Conservation (phyloP, 1,140 invertebrate genomes). For the Mercenaria mercenaria region DNA sequence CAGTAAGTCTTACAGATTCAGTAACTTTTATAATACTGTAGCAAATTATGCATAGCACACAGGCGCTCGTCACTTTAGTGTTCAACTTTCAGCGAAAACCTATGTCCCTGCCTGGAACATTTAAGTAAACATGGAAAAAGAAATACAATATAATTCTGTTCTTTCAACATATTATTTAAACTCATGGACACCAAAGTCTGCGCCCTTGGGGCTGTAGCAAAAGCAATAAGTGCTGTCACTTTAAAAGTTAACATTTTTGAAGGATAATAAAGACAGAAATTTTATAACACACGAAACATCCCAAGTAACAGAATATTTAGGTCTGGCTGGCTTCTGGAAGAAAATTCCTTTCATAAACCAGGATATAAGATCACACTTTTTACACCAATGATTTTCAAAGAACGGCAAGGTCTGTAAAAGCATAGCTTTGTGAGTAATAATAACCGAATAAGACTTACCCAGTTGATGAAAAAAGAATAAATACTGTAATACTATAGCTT, state of each 20-base stretch:
- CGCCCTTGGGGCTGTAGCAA: slow-evolving; percentile 41
- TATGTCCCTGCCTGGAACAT: neutral
- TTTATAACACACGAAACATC: slow-evolving; percentile 59
- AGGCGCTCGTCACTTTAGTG: too few species aligned
- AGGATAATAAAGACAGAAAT: slow-evolving; percentile 22
- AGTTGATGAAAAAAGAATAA: neutral
- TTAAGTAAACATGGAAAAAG: slow-evolving; percentile 8
- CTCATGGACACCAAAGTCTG: slow-evolving; percentile 30
- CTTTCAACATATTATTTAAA: slow-evolving; percentile 25
- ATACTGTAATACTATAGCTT: too few species aligned
- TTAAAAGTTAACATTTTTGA: slow-evolving; percentile 50
- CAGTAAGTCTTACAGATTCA: neutral
- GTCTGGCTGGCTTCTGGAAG: too few species aligned
- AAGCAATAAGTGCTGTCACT: slow-evolving; percentile 1
- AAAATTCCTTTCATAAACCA: slow-evolving; percentile 66
- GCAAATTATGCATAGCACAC: neutral
- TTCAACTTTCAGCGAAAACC: neutral
- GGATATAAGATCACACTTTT: slow-evolving; percentile 9
- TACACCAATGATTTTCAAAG: slow-evolving; percentile 15
- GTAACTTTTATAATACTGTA: neutral
- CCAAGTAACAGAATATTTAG: too few species aligned
- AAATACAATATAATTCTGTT: slow-evolving; percentile 14
- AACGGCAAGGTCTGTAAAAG: too few species aligned
- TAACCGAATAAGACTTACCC: neutral
- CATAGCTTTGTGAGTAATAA: slow-evolving; percentile 17